Conservation (phyloP, 2,113 vertebrate genomes). For the Canis aureus region DNA sequence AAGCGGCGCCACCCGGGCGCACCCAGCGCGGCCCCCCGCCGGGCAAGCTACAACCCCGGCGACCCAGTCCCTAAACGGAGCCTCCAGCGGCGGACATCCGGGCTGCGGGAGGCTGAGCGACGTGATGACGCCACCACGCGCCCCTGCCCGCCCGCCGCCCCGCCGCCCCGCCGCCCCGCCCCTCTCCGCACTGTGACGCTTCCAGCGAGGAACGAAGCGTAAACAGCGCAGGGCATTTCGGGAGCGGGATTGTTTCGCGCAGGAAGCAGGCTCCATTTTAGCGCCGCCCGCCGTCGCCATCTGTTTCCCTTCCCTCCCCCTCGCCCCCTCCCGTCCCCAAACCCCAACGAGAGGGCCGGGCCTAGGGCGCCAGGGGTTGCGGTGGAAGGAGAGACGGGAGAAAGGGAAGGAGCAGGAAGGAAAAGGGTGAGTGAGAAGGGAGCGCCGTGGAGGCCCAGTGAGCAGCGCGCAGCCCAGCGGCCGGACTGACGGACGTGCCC, state of each 20-base stretch:
- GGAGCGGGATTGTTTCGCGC: constrained; percentile 85
- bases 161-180: background rate
- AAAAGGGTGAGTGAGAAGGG: background rate
- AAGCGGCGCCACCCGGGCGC: fast-evolving
- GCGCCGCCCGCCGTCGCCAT: constrained; percentile 80
- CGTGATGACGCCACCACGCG: background rate
- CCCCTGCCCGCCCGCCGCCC: no score
- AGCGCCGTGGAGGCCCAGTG: constrained; percentile 38
- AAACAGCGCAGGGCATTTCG: constrained; percentile 85
- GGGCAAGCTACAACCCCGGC: fast-evolving
- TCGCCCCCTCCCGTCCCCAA: background rate
- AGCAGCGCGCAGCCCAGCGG: constrained; percentile 41
- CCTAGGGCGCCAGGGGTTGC: background rate
- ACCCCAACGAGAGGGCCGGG: background rate
- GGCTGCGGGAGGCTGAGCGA: background rate
- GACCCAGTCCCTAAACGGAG: fast-evolving
- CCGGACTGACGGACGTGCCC: constrained; percentile 77
- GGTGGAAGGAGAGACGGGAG: background rate
- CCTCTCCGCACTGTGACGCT: constrained; percentile 74
- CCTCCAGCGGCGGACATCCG: fast-evolving
- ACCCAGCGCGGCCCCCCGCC: fast-evolving
- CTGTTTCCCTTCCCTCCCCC: constrained; percentile 64
- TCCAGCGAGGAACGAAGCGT: constrained; percentile 56
- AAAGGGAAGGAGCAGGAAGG: background rate
- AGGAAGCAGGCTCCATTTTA: constrained; percentile 89